Conservation (phyloP, 2,888 invertebrate species). For the Nomada hirtipes region DNA sequence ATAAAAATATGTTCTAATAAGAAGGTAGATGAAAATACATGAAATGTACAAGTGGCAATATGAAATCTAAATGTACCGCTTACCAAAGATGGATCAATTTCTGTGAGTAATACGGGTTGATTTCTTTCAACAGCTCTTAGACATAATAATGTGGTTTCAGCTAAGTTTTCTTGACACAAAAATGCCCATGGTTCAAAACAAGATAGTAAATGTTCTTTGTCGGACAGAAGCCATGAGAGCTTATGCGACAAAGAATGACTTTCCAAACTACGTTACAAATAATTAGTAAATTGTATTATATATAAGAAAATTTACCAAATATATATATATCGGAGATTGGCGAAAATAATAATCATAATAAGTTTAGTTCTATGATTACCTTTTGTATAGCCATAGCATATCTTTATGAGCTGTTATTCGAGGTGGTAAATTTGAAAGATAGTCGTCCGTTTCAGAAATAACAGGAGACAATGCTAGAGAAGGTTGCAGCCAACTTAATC, state of each 20-base stretch:
- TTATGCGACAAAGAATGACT: slow-evolving; percentile 86
- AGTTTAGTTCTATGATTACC: slow-evolving; percentile 73
- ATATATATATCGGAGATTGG: not conserved
- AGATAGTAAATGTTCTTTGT: slow-evolving; percentile 86
- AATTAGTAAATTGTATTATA: slow-evolving; percentile 16
- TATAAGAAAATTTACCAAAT: slow-evolving; percentile 9
- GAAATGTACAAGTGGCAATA: not conserved
- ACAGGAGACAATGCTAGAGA: slow-evolving; percentile 85
- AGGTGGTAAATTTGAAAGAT: slow-evolving; percentile 82
- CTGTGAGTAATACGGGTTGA: slow-evolving; percentile 87
- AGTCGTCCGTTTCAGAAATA: slow-evolving; percentile 81
- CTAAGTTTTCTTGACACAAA: slow-evolving; percentile 86
- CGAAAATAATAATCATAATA: not conserved
- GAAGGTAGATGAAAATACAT: not conserved
- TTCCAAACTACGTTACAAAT: slow-evolving; percentile 84
- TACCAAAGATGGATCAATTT: slow-evolving; percentile 87
- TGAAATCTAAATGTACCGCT: slow-evolving; percentile 48
- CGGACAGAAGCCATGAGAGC: slow-evolving; percentile 87
- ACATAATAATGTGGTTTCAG: slow-evolving; percentile 87
- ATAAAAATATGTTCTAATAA: slow-evolving; percentile 27
- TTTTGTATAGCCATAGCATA: slow-evolving; percentile 85
- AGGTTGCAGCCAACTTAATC: slow-evolving; percentile 87
- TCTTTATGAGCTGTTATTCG: slow-evolving; percentile 85
- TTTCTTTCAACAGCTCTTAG: slow-evolving; percentile 88
- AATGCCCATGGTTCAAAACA: slow-evolving; percentile 87